phyloP scores from a whole-genome alignment of 2,888 invertebrate genomes.

The Tuta absoluta region DNA sequence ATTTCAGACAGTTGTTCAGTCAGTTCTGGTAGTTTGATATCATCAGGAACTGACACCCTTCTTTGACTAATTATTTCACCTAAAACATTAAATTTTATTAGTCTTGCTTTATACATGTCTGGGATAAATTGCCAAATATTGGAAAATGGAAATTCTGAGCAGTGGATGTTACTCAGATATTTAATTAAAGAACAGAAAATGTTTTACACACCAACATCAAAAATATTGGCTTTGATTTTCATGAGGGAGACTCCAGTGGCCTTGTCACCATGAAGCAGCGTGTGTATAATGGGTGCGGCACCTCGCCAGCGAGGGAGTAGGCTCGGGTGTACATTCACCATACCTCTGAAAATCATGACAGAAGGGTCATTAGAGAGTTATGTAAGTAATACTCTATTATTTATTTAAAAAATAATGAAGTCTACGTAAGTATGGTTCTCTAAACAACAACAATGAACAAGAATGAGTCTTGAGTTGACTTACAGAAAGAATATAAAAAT shows the following conservation, averaged over 20 bases:
- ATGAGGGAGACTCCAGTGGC: constrained; percentile 93
- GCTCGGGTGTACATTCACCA: constrained; percentile 97
- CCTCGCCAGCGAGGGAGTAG: constrained; percentile 96
- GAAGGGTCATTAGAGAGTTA: not conserved
- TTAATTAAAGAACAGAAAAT: no score
- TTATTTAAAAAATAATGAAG: not conserved
- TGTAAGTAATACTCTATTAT: not conserved
- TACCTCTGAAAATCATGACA: constrained; percentile 83
- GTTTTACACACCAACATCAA: constrained; percentile 86
- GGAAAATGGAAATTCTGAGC: no score
- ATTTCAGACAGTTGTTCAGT: constrained; percentile 83
- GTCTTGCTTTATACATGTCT: no score
- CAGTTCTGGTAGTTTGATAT: constrained; percentile 85
- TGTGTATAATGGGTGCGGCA: constrained; percentile 93
- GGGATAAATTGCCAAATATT: no score
- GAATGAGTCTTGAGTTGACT: not conserved
- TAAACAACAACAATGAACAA: not conserved
- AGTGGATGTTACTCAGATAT: no score
- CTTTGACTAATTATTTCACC: constrained; percentile 83
- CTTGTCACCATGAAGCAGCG: constrained; percentile 90
- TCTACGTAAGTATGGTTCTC: no score
- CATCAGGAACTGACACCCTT: constrained; percentile 74
- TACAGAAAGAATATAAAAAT: not conserved
- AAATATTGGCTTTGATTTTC: constrained; percentile 90
- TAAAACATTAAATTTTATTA: no score